phyloP scores from a whole-genome alignment of 2,797 vertebrate genomes.

The Gadopsis marmoratus region DNA sequence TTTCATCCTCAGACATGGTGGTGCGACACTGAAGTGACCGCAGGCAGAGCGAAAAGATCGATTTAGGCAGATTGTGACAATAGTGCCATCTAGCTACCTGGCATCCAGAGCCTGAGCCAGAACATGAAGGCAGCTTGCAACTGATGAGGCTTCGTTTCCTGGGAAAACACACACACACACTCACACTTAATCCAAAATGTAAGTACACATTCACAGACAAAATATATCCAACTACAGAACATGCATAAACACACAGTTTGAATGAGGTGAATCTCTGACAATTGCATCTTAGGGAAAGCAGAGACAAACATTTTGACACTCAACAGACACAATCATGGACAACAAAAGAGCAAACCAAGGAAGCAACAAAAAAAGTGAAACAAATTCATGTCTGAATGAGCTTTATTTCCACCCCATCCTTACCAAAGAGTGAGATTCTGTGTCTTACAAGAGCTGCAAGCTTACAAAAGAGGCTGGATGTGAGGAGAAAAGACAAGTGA shows the following conservation, averaged over 20 bases:
- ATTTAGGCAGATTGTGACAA: slow-evolving; percentile 50
- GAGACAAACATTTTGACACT: background rate
- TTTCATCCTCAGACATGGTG: slow-evolving; percentile 58
- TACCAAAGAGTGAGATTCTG: slow-evolving; percentile 81
- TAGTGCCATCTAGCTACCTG: slow-evolving; percentile 86
- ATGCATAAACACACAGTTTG: background rate
- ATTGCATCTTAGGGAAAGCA: background rate
- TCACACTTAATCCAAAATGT: background rate
- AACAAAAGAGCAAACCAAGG: slow-evolving; percentile 9
- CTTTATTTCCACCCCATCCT: slow-evolving; percentile 54
- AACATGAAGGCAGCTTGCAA: slow-evolving; percentile 92
- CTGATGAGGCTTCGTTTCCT: slow-evolving; percentile 90
- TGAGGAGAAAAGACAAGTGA: slow-evolving; percentile 51
- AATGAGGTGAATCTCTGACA: background rate
- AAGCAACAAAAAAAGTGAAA: background rate
- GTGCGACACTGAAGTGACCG: slow-evolving; percentile 59
- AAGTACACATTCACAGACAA: background rate
- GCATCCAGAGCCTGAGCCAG: slow-evolving; percentile 94
- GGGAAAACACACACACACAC: slow-evolving; percentile 43
- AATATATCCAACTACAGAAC: background rate
- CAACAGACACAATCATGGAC: background rate
- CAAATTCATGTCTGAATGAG: slow-evolving; percentile 4
- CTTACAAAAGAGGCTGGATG: slow-evolving; percentile 85
- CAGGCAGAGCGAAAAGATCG: slow-evolving; percentile 41
- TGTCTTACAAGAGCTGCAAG: slow-evolving; percentile 80